Percentiles rank a stretch among this genome's conserved stretches.
These are phyloP conservation scores for Drosophila ficusphila DNA, from an alignment of 1,140 invertebrate species.

Conservation along the genomic window DNA sequence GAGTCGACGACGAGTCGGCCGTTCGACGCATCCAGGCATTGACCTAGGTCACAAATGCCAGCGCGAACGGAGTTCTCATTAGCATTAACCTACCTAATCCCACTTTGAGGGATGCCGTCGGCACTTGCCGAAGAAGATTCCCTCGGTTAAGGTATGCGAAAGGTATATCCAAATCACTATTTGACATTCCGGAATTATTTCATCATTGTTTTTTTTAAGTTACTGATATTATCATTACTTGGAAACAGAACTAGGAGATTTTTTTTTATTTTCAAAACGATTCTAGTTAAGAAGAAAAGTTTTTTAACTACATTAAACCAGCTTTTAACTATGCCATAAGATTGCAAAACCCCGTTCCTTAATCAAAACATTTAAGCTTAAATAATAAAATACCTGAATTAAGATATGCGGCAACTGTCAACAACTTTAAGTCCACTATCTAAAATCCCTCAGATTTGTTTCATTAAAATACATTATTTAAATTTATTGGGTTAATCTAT, in stretches of 20 bases:
- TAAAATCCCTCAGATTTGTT: slow-evolving; percentile 1
- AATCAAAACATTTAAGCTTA: slow-evolving; percentile 20
- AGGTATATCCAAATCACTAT: slow-evolving; percentile 2
- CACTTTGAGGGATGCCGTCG: slow-evolving; percentile 22
- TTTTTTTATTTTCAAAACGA: too few relatives aligned
- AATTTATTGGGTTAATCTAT: slow-evolving; percentile 16
- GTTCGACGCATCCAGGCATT: slow-evolving; percentile 44
- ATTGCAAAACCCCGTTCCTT: slow-evolving; percentile 1
- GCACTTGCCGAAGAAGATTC: slow-evolving; percentile 25
- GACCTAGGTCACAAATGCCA: slow-evolving; percentile 57
- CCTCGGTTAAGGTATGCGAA: slow-evolving; percentile 21
- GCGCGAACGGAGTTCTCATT: slow-evolving; percentile 31
- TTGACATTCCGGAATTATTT: background rate
- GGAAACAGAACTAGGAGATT: too few relatives aligned
- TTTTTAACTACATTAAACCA: background rate
- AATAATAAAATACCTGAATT: slow-evolving; percentile 25
- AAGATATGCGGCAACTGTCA: slow-evolving; percentile 15
- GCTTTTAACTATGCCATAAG: slow-evolving; percentile 1
- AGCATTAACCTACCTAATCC: slow-evolving; percentile 35
- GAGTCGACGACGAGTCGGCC: slow-evolving; percentile 18
- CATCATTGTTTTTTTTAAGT: background rate
- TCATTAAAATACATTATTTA: slow-evolving; percentile 8
- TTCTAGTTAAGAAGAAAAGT: too few relatives aligned
- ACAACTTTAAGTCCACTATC: slow-evolving; percentile 20
- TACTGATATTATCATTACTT: too few relatives aligned